phyloP scores from a whole-genome alignment of 92 coral and sea anemone genomes.

The Isaurus tuberculatus region DNA sequence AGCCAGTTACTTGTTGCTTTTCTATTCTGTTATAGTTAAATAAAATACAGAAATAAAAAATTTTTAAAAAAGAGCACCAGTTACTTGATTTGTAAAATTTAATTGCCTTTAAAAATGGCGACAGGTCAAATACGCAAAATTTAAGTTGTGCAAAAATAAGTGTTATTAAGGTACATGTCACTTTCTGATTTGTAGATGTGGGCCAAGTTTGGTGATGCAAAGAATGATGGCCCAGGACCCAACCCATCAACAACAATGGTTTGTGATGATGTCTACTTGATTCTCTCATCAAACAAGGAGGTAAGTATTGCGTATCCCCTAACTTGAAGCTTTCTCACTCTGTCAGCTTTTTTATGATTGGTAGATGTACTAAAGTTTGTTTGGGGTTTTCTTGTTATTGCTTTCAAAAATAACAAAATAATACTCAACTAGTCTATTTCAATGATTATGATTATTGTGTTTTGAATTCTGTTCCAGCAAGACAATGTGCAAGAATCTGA shows the following conservation, averaged over 20 bases:
- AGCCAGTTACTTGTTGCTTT: too few species aligned
- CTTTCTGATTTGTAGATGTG: constrained; percentile 66
- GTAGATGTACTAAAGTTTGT: too few species aligned
- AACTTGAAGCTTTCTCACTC: neutral
- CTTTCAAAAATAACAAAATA: neutral
- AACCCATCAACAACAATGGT: constrained; percentile 94
- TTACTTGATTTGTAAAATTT: too few species aligned
- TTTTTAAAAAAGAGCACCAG: too few species aligned
- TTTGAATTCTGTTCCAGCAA: constrained; percentile 47
- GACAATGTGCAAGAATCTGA: constrained; percentile 81
- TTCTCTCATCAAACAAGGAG: constrained; percentile 87
- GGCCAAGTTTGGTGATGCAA: constrained; percentile 98
- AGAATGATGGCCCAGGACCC: constrained; percentile 94
- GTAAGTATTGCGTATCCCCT: constrained; percentile 22
- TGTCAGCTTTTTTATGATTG: neutral
- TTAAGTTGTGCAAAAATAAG: neutral
- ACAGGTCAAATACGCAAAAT: neutral
- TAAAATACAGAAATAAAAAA: too few species aligned
- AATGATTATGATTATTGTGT: neutral
- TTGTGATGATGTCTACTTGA: constrained; percentile 93
- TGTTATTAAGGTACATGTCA: neutral
- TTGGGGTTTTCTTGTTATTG: neutral
- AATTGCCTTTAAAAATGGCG: too few species aligned
- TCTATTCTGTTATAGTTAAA: too few species aligned
- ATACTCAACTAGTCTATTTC: neutral